Evolutionary conservation across 2,797 vertebrate species (phyloP).

Genomic region (Dermochelys coriacea): DNA sequence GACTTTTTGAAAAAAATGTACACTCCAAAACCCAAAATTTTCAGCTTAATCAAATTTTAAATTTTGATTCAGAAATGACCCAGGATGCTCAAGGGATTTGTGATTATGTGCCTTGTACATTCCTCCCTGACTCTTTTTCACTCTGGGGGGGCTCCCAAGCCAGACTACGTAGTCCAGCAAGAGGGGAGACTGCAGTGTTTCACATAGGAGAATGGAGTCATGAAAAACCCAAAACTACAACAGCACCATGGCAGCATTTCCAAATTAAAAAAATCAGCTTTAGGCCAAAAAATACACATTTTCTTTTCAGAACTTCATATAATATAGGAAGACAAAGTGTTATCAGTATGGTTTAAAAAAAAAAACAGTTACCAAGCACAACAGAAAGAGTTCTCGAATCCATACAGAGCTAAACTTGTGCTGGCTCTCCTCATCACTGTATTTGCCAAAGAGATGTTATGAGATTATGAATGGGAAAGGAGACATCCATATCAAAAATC

Average conservation of each 20-base stretch:
- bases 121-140: too few relatives aligned
- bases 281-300: neutral
- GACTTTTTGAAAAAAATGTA: neutral
- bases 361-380: neutral
- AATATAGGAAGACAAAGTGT: rapidly evolving
- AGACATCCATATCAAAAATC: neutral
- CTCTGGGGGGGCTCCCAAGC: neutral
- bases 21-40: neutral
- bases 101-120: neutral
- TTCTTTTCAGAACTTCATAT: neutral
- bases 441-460: neutral
- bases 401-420: neutral
- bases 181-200: neutral
- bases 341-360: neutral
- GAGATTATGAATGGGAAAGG: neutral
- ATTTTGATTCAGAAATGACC: neutral
- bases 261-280: rapidly evolving
- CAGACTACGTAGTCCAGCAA: neutral
- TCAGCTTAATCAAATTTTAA: neutral
- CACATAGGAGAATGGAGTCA: neutral
- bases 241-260: neutral
- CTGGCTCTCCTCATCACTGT: neutral
- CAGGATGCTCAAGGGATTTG: neutral
- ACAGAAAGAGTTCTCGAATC: neutral
- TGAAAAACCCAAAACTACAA: neutral